Percentiles rank a stretch among this genome's conserved stretches.
Conservation (phyloP, 1,140 invertebrate genomes). For the Cyrtorhinus lividipennis region DNA sequence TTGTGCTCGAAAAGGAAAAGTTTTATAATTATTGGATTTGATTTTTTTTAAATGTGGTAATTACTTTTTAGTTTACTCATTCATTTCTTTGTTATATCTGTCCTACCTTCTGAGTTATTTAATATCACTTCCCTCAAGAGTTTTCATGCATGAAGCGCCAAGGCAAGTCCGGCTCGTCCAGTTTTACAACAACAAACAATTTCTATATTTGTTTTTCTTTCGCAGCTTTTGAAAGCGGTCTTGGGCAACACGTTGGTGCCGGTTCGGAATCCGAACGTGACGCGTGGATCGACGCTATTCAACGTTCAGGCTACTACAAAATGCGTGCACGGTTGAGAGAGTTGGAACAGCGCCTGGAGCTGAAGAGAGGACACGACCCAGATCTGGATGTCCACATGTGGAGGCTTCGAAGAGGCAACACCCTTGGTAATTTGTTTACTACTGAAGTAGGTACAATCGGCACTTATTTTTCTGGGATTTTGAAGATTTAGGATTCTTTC, state of each 20-base stretch:
- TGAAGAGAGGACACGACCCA: conserved; percentile 41
- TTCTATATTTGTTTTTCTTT: conserved; percentile 19
- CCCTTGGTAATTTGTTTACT: conserved; percentile 43
- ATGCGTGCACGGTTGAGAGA: conserved; percentile 60
- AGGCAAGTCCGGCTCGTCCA: no score
- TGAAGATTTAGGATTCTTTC: no score
- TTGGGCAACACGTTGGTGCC: conserved; percentile 63
- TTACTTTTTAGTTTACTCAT: background rate
- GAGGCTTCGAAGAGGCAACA: conserved; percentile 46
- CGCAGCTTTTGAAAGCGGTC: conserved; percentile 67
- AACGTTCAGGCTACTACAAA: conserved; percentile 68
- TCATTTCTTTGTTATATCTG: background rate
- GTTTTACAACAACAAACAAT: no score
- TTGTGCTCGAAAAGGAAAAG: no score
- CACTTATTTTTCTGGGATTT: no score
- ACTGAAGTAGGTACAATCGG: no score
- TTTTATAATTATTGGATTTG: no score
- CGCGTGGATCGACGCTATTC: conserved; percentile 72
- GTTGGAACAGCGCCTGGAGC: conserved; percentile 33
- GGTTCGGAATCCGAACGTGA: conserved; percentile 65
- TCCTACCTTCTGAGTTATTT: no score
- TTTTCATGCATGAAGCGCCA: no score
- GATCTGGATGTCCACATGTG: conserved; percentile 52
- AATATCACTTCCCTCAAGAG: no score
- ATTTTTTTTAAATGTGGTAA: background rate